Evolutionary conservation across 2,888 invertebrate genomes (phyloP).

Genomic region (Orchesella flavescens): DNA sequence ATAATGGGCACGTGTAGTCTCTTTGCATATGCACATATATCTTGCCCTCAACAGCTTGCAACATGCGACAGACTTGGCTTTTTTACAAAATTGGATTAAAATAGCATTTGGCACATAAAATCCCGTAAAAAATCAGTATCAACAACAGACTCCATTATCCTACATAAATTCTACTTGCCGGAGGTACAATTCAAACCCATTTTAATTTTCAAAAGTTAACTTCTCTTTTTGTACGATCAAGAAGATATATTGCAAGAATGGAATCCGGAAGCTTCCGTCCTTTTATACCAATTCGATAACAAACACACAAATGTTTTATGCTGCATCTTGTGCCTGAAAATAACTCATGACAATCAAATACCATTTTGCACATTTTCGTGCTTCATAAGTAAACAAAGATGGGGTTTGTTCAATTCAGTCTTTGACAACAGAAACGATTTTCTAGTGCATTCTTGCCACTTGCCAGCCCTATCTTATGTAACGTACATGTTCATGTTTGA

Average conservation of each 20-base stretch:
- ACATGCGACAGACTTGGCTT: conserved; percentile 58
- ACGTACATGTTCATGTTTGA: no score
- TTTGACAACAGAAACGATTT: no score
- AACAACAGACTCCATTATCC: conserved; percentile 50
- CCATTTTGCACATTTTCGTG: no score
- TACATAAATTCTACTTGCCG: not conserved
- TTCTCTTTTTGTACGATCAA: not conserved
- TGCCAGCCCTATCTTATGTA: no score
- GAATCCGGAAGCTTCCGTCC: conserved; percentile 55
- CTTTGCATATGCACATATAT: no score
- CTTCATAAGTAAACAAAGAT: no score
- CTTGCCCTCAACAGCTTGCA: no score
- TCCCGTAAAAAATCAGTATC: conserved; percentile 41
- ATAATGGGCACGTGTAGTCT: conserved; percentile 46
- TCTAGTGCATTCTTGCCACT: no score
- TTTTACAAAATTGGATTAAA: conserved; percentile 64
- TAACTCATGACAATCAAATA: conserved; percentile 41
- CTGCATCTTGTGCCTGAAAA: conserved; percentile 26
- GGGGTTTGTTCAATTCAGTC: no score
- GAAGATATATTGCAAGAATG: conserved; percentile 32
- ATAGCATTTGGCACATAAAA: conserved; percentile 64
- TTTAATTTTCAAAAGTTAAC: not conserved
- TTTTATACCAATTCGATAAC: no score
- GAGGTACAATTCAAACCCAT: not conserved
- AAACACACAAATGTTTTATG: no score